Percentiles rank a stretch among this genome's conserved stretches.
These are phyloP conservation scores for Graptemys geographica DNA, from an alignment of 2,797 vertebrate species.

Conservation along the genomic window DNA sequence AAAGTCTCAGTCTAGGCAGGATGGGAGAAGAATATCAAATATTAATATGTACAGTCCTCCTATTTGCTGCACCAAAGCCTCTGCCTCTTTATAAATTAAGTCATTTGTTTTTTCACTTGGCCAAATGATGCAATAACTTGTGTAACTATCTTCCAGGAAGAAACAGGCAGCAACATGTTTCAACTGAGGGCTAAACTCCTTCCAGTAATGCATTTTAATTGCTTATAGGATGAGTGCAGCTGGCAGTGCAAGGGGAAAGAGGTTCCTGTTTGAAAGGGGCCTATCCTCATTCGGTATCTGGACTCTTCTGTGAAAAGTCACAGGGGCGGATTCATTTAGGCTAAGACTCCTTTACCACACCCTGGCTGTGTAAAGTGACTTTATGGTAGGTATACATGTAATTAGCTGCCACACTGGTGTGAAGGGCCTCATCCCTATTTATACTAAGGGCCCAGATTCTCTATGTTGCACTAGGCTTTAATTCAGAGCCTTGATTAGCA, in stretches of 20 bases:
- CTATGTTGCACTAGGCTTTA: not conserved
- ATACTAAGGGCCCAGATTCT: not conserved
- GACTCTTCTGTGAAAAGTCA: not conserved
- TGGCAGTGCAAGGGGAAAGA: not conserved
- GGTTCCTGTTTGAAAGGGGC: not conserved
- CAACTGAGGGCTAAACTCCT: too few relatives aligned
- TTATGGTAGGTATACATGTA: not conserved
- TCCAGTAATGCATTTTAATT: too few relatives aligned
- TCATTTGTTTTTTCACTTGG: not conserved
- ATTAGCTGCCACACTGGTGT: not conserved
- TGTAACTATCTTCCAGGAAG: not conserved
- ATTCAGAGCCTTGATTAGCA: not conserved
- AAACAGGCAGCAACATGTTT: not conserved
- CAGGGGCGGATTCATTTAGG: not conserved
- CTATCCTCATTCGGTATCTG: not conserved
- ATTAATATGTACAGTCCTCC: not conserved
- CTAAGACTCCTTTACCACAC: not conserved
- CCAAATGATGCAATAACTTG: not conserved
- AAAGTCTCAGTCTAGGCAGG: not conserved
- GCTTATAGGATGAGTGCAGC: not conserved
- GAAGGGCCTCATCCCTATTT: too few relatives aligned
- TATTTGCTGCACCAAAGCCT: not conserved
- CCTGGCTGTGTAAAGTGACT: not conserved
- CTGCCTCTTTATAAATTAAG: not conserved
- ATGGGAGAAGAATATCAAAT: not conserved